These are phyloP conservation scores for Toxostoma redivivum DNA, from an alignment of 2,113 vertebrate genomes.

Conservation along the genomic window DNA sequence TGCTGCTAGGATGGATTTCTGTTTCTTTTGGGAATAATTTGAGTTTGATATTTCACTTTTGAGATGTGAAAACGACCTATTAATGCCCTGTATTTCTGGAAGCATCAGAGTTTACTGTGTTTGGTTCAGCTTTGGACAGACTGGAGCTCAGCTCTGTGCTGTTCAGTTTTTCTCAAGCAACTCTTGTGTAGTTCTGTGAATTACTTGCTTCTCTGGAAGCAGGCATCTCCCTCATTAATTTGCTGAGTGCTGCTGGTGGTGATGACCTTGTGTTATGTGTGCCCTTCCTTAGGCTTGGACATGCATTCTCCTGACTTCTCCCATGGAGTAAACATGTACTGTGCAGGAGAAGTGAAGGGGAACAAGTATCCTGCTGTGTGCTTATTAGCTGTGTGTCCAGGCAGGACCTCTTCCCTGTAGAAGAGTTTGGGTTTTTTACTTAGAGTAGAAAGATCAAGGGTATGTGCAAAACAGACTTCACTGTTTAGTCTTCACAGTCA, in stretches of 20 bases:
- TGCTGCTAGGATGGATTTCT: not conserved
- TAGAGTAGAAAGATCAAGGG: not conserved
- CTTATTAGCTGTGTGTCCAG: not conserved
- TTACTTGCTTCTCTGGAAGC: not conserved
- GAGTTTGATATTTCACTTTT: not conserved
- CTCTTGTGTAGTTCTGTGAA: not conserved
- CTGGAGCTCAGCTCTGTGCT: not conserved
- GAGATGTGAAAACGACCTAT: accelerated
- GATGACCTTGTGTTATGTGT: not conserved
- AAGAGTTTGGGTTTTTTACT: not conserved
- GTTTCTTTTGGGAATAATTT: not conserved
- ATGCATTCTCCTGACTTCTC: not conserved
- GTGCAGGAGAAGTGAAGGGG: not conserved
- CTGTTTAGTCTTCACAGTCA: not conserved
- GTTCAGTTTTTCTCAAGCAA: not conserved
- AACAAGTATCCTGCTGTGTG: not conserved
- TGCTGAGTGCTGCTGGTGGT: not conserved
- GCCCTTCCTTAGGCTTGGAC: not conserved
- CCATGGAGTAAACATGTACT: accelerated
- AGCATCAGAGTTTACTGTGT: not conserved
- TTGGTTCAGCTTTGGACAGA: not conserved
- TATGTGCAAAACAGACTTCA: not conserved
- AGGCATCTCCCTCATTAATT: not conserved
- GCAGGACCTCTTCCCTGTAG: not conserved
- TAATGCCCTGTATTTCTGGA: not conserved